These are phyloP conservation scores for Caenorhabditis parvicauda DNA, from an alignment of 2,888 invertebrate species.

Conservation along the genomic window DNA sequence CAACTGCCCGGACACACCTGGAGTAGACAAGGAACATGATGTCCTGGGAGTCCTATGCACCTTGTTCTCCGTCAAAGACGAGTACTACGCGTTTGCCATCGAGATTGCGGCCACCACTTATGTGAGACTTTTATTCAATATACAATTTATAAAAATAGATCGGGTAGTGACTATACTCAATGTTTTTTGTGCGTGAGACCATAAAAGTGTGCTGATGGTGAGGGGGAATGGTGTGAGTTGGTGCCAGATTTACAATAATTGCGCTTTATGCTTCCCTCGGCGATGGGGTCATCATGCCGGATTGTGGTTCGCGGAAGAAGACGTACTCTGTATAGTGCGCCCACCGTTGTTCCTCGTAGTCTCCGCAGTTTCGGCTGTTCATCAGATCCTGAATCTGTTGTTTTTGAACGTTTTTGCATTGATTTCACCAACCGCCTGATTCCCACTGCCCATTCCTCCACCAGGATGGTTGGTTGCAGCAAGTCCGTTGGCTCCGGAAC, in stretches of 20 bases:
- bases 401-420: conserved; percentile 4
- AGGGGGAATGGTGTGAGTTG: too few species aligned
- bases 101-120: too few species aligned
- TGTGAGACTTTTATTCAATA: too few species aligned
- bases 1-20: too few species aligned
- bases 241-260: too few species aligned
- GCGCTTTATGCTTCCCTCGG: too few species aligned
- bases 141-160: too few species aligned
- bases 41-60: conserved; percentile 76
- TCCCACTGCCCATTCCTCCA: conserved; percentile 24
- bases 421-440: conserved; percentile 20
- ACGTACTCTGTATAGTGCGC: conserved; percentile 99
- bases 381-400: conserved; percentile 48
- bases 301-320: conserved; percentile 73
- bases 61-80: conserved; percentile 73
- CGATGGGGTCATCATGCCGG: conserved; percentile 27
- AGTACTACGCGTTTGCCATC: conserved; percentile 73
- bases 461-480: conserved; percentile 50
- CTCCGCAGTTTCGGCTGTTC: conserved; percentile 71
- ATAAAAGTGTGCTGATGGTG: too few species aligned
- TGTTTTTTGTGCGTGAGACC: too few species aligned
- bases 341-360: conserved; percentile 97
- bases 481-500: conserved; percentile 81
- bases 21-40: conserved; percentile 64
- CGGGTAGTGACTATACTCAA: too few species aligned